Evolutionary conservation across 2,113 vertebrate species (phyloP).

Genomic region (Axis porcinus): DNA sequence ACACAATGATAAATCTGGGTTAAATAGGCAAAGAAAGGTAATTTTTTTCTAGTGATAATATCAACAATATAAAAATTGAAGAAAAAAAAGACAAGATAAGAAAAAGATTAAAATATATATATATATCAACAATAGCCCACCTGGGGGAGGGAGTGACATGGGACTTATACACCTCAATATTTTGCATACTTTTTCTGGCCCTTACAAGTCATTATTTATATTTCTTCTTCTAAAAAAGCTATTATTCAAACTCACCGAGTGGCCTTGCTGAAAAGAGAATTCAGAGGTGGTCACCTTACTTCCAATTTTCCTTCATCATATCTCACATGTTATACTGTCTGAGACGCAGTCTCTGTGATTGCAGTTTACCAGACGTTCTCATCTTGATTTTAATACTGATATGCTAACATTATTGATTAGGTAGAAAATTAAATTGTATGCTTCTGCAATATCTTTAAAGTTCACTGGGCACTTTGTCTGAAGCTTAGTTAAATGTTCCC

Average conservation of each 20-base stretch:
- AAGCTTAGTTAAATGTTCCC: slow-evolving; percentile 2
- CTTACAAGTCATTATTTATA: slow-evolving; percentile 12
- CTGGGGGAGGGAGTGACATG: neutral
- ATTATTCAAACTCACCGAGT: neutral
- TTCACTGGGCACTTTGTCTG: neutral
- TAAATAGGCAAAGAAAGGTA: neutral
- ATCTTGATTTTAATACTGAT: slow-evolving; percentile 19
- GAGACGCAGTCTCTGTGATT: neutral
- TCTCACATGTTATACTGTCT: neutral
- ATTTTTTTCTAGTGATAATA: neutral
- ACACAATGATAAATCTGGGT: neutral
- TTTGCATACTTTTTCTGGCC: neutral
- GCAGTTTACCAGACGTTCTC: neutral
- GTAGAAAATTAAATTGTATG: neutral
- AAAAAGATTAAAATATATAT: too few relatives aligned
- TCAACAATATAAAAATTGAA: neutral
- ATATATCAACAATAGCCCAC: neutral
- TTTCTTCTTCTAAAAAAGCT: neutral
- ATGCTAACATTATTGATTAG: neutral
- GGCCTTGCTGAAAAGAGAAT: neutral
- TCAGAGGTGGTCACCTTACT: neutral
- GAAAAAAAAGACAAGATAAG: too few relatives aligned
- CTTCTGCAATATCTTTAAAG: neutral
- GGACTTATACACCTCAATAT: neutral
- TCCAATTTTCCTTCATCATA: neutral